These are phyloP conservation scores for Heliconius congener DNA, from an alignment of 1,140 invertebrate species.

Conservation along the genomic window DNA sequence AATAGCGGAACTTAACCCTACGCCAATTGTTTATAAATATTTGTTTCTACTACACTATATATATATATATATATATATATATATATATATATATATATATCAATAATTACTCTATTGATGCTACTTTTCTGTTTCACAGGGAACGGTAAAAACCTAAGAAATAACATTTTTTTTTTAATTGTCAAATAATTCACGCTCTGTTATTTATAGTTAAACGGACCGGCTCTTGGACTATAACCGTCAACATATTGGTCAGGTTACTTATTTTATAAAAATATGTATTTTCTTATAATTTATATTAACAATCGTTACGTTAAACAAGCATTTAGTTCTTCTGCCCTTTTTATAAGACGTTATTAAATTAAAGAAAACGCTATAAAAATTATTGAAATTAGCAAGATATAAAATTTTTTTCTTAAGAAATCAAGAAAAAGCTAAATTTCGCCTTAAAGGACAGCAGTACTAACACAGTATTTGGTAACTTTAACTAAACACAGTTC, in stretches of 20 bases:
- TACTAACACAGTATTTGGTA: slow-evolving; percentile 45
- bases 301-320: slow-evolving; percentile 47
- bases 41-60: neutral
- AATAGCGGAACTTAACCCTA: too few relatives aligned
- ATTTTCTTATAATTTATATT: slow-evolving; percentile 58
- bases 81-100: too few relatives aligned
- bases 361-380: too few relatives aligned
- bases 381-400: too few relatives aligned
- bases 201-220: slow-evolving; percentile 18
- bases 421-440: neutral
- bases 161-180: neutral
- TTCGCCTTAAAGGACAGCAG: slow-evolving; percentile 30
- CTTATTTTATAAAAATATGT: slow-evolving; percentile 69
- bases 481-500: slow-evolving; percentile 40
- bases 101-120: neutral
- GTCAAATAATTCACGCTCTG: neutral
- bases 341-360: slow-evolving; percentile 13
- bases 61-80: too few relatives aligned
- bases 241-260: slow-evolving; percentile 61
- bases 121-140: neutral
- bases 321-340: slow-evolving; percentile 21
- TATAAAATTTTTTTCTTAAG: too few relatives aligned
- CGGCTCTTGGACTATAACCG: slow-evolving; percentile 45
- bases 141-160: neutral
- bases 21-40: neutral